phyloP scores from a whole-genome alignment of 2,797 vertebrate species.

The Allobates femoralis region DNA sequence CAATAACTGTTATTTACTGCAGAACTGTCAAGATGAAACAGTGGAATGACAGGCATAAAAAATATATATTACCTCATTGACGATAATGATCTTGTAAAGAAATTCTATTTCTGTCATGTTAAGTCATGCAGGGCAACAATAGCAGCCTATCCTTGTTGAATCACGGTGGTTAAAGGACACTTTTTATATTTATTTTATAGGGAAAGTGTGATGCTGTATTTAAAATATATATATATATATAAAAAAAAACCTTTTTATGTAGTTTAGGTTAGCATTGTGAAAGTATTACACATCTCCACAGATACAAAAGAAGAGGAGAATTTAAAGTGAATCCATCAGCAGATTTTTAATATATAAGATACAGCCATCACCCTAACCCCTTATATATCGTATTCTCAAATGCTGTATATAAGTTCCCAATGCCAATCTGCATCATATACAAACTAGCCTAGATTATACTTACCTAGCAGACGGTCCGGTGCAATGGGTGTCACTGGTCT shows the following conservation, averaged over 20 bases:
- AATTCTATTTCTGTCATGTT: background rate
- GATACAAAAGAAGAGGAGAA: background rate
- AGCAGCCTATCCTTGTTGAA: background rate
- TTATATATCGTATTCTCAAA: too few relatives aligned
- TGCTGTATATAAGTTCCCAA: too few relatives aligned
- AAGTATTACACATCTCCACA: background rate
- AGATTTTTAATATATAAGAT: too few relatives aligned
- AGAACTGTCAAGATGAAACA: conserved; percentile 22
- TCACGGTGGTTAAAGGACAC: background rate
- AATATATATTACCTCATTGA: background rate
- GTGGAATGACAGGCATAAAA: background rate
- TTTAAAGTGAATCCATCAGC: too few relatives aligned
- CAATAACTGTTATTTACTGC: background rate
- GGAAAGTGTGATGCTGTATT: background rate
- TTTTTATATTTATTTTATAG: background rate
- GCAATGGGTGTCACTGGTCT: too few relatives aligned
- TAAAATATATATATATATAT: too few relatives aligned
- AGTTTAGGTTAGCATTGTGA: background rate
- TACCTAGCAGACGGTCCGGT: too few relatives aligned
- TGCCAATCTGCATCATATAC: too few relatives aligned
- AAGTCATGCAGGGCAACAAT: background rate
- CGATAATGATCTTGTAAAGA: conserved; percentile 12
- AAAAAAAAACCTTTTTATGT: background rate
- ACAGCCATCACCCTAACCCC: too few relatives aligned
- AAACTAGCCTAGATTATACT: too few relatives aligned